Base-by-base conservation (phyloP, 2,113 vertebrate species). In the Camelus dromedarius region DNA sequence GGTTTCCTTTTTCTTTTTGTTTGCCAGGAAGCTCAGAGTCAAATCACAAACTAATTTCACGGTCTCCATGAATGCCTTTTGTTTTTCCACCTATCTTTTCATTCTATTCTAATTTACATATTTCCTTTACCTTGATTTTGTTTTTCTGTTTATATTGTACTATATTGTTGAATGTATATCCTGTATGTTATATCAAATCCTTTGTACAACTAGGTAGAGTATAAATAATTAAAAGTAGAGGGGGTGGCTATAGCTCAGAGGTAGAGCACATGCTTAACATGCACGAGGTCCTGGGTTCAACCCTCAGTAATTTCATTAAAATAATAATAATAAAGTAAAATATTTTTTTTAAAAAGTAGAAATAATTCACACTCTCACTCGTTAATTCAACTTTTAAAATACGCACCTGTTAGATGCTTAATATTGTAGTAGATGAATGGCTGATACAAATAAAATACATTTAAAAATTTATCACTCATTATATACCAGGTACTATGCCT, bases 11-110 rank as follows among this genome's bases (percentile, higher is more conserved):
- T 96, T 97, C 52, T 85, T 69, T 96, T 95, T 70, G 82, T 60
- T 89, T 93, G 48, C 83, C 54, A 81, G 83, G 87, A 96, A 96
- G 81, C 75, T 92, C 84, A 70, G 81, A 96, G 83, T 52, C 87
- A 88, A 96, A 67, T 38, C 9, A 50, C 66, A 82, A 95, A 79
- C 50, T 30, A 60, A 91, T 91, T 42, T 22, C 15, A 50, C 32
- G 24, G 9, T 83, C 28, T 88, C 26, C 4, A 15, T 20, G 20
- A 90, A 84, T 50, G 26, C 26, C 91, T 76, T 93, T 93, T 32
- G 58, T 48, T 91, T 96, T 91, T 66, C 38, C 26, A 64, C 11
- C 12, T 54, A 16, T 73, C 79, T 90, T 96, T 64, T 66, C 84
- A 84, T 81, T 91, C 56, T 95, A 32, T 75, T 90, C 32, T 83